Evolutionary conservation across 2,888 invertebrate species (phyloP), one percentile per base, ranked within the genome.

Genomic region (Drymonia ruficornis): DNA sequence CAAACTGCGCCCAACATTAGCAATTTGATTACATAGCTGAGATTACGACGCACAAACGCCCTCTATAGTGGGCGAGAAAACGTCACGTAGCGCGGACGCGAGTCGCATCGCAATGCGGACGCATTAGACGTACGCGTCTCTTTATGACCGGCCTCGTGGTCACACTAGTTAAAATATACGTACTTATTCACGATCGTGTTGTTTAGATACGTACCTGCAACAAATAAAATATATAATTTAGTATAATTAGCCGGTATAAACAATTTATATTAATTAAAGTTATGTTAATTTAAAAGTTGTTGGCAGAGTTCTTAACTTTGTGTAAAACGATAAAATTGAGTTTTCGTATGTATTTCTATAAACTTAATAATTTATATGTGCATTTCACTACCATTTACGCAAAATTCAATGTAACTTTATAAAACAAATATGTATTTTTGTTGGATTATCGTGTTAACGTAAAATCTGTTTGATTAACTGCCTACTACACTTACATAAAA

Each of bases 31-130:
- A 74, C 72, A 71, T 74, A 63, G 66, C 59, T 62, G 76, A 80
- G 82, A 84, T 83, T 81, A 78, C 70, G 63, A 58, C 54, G 65
- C 65, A 63, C 67, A 61, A 72, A 72, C 81, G 76, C 81, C 82
- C 80, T 73, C 76, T 78, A 55, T 61, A 63, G 80, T 75, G 71
- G 74, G 79, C 77, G 77, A 74, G 71, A 78, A 75, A 78, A 74
- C 78, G 73, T 78, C 86, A 83, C 84, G 84, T 85, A 75, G 51
- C 49, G 49, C 51, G 65, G 58, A 82, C 80, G 80, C 73, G 74
- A 50, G 52, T 53, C 55, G 84, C 76, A 83, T 85, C 50, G 61
- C 71, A 81, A 85, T 79, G 70, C 57, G 54, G 55, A 64, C 66
- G 38, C 56, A 55, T 61, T 65, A 61, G 53, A 45, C 55, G 55